phyloP scores from a whole-genome alignment of 2,113 vertebrate species.

The Pluvialis apricaria region DNA sequence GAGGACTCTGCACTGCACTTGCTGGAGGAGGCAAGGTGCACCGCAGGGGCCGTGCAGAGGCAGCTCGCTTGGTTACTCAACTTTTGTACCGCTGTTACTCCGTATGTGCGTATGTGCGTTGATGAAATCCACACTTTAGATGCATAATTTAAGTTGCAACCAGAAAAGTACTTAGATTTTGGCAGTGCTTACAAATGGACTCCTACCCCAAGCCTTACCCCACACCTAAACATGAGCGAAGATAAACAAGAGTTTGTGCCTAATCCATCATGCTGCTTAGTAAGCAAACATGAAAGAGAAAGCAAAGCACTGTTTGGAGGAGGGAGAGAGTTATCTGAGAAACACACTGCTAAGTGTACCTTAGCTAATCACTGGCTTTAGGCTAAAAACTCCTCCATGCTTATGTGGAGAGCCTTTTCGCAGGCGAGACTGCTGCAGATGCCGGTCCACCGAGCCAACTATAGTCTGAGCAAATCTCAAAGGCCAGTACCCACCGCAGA shows the following conservation, averaged over 20 bases:
- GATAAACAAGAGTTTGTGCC: not conserved
- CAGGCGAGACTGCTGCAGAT: not conserved
- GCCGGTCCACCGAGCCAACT: not conserved
- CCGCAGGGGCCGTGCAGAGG: not conserved
- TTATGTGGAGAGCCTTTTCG: not conserved
- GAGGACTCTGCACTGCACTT: not conserved
- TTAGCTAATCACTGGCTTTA: not conserved
- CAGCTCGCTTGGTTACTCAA: not conserved
- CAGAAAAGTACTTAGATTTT: not conserved
- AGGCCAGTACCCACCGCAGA: not conserved
- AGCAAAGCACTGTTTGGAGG: not conserved
- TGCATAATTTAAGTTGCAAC: not conserved
- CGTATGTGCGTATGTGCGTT: not conserved
- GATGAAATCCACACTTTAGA: not conserved
- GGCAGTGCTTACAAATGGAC: not conserved
- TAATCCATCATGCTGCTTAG: not conserved
- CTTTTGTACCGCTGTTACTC: not conserved
- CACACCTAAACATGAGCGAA: fast-evolving
- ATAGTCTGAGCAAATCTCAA: not conserved
- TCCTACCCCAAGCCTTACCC: not conserved
- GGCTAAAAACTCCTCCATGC: not conserved
- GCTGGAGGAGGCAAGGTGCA: not conserved
- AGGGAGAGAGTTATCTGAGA: not conserved
- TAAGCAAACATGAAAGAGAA: not conserved
- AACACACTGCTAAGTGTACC: not conserved